These are phyloP conservation scores for Corythucha ciliata DNA, from an alignment of 2,888 invertebrate genomes.

Conservation along the genomic window DNA sequence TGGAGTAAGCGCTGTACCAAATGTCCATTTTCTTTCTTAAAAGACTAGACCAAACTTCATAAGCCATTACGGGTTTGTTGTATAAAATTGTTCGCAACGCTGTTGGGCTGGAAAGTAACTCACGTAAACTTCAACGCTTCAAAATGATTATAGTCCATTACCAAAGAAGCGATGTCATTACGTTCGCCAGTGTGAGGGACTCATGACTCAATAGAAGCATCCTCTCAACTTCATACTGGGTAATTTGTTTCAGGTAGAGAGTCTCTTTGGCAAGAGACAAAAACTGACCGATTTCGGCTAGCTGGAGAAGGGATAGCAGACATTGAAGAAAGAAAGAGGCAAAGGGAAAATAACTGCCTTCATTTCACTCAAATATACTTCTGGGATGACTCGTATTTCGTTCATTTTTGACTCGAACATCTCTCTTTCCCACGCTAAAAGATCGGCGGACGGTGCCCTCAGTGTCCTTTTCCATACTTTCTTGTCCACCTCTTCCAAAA, in stretches of 20 bases:
- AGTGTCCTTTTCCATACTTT: too few relatives aligned
- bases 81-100: conserved; percentile 41
- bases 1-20: conserved; percentile 47
- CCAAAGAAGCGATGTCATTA: conserved; percentile 50
- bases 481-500: too few relatives aligned
- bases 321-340: background rate
- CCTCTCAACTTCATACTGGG: conserved; percentile 50
- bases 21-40: conserved; percentile 43
- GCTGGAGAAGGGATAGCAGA: conserved; percentile 39
- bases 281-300: conserved; percentile 50
- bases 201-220: conserved; percentile 48
- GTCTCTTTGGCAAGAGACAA: conserved; percentile 45
- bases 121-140: background rate
- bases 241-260: conserved; percentile 46
- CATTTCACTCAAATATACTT: background rate
- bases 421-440: too few relatives aligned
- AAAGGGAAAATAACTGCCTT: background rate
- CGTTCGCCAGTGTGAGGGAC: conserved; percentile 45
- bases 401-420: too few relatives aligned
- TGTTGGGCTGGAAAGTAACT: conserved; percentile 37
- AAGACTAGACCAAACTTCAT: conserved; percentile 48
- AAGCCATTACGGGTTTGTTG: conserved; percentile 48
- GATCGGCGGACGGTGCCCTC: too few relatives aligned
- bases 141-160: conserved; percentile 29
- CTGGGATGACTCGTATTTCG: too few relatives aligned